phyloP scores from a whole-genome alignment of 1,140 invertebrate genomes.

The Ceratitis capitata region DNA sequence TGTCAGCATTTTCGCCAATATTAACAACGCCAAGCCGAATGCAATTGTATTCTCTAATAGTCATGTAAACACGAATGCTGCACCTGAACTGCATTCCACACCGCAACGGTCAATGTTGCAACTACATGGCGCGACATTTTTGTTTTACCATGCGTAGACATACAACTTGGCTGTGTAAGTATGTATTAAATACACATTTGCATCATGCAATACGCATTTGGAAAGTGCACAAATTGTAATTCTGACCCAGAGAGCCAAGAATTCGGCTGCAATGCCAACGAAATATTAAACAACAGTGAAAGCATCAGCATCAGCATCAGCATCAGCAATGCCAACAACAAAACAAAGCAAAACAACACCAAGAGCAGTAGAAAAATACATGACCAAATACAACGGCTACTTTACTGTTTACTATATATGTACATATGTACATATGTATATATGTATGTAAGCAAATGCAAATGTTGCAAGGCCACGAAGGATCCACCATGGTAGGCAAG shows the following conservation, averaged over 20 bases:
- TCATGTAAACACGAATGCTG: conserved; percentile 19
- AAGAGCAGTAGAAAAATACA: not conserved
- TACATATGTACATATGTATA: not conserved
- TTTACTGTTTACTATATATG: not conserved
- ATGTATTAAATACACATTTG: not conserved
- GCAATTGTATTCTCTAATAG: conserved; percentile 6
- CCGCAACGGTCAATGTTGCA: conserved; percentile 30
- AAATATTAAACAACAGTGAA: conserved; percentile 21
- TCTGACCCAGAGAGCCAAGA: not conserved
- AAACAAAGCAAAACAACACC: not conserved
- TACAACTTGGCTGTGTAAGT: not conserved
- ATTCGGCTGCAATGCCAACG: not conserved
- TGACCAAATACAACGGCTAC: not conserved
- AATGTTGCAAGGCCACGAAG: conserved; percentile 29
- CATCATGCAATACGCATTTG: not conserved
- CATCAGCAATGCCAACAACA: not conserved
- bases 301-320: not conserved
- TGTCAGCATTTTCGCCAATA: not conserved
- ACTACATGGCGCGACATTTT: conserved; percentile 17
- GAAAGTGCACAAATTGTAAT: conserved; percentile 18
- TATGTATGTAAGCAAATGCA: not conserved
- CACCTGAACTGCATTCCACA: not conserved
- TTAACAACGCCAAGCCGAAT: not conserved
- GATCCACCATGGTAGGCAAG: not conserved
- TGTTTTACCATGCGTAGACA: not conserved